phyloP scores from a whole-genome alignment of 2,113 vertebrate species.

The Cinclus cinclus region DNA sequence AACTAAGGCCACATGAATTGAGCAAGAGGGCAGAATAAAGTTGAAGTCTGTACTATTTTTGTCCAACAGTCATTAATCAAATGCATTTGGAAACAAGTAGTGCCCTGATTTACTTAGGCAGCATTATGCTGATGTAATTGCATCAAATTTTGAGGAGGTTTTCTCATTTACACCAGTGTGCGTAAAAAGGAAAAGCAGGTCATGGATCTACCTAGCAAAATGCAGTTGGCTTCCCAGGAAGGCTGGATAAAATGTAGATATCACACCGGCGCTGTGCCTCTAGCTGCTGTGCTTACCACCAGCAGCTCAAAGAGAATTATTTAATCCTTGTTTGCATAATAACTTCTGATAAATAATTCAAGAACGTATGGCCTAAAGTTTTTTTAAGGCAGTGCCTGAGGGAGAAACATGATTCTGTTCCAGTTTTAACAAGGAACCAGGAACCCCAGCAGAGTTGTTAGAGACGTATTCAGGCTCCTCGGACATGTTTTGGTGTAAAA shows the following conservation, averaged over 20 bases:
- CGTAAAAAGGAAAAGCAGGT: not conserved
- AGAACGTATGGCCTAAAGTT: conserved; percentile 46
- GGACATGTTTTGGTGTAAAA: conserved; percentile 39
- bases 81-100: conserved; percentile 19
- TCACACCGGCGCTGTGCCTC: conserved; percentile 41
- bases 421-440: conserved; percentile 48
- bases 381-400: conserved; percentile 61
- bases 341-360: conserved; percentile 77
- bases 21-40: not conserved
- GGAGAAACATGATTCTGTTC: conserved; percentile 61
- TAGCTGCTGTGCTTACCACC: conserved; percentile 54
- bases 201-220: conserved; percentile 19
- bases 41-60: conserved; percentile 13
- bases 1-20: not conserved
- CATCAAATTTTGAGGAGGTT: not conserved
- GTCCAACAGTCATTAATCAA: conserved; percentile 34
- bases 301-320: conserved; percentile 84
- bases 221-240: conserved; percentile 16
- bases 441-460: conserved; percentile 49
- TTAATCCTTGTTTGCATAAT: conserved; percentile 81
- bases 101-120: not conserved
- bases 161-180: not conserved
- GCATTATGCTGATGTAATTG: conserved; percentile 4
- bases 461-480: not conserved
- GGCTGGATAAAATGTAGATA: conserved; percentile 25